Percentiles rank a stretch among this genome's conserved stretches.
Conservation (phyloP, 2,797 vertebrate species). For the Distichodus sexfasciatus region DNA sequence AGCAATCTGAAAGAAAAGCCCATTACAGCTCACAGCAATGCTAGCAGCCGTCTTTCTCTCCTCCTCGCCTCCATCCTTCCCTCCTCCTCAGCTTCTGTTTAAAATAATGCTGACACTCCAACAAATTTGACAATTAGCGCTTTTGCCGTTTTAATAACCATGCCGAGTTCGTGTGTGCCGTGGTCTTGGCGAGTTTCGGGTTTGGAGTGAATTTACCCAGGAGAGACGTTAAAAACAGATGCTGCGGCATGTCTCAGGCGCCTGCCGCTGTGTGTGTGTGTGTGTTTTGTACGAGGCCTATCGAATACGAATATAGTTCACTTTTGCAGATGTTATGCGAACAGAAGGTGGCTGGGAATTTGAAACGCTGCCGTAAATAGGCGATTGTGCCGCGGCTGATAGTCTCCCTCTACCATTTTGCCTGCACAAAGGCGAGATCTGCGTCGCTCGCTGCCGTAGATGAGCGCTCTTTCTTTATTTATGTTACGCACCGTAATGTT, state of each 20-base stretch:
- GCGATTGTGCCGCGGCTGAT: too few species aligned
- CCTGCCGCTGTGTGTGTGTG: too few species aligned
- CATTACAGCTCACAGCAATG: slow-evolving; percentile 52
- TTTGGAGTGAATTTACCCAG: slow-evolving; percentile 24
- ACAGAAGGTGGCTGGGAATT: too few species aligned
- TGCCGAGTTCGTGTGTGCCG: slow-evolving; percentile 54
- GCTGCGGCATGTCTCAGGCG: not conserved
- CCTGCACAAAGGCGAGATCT: too few species aligned
- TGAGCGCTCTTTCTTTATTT: too few species aligned
- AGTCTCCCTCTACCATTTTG: too few species aligned
- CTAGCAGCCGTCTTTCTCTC: slow-evolving; percentile 40
- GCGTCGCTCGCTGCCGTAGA: too few species aligned
- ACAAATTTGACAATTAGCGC: slow-evolving; percentile 68
- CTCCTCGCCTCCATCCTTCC: not conserved
- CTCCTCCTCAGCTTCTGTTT: slow-evolving; percentile 53
- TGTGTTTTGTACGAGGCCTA: too few species aligned
- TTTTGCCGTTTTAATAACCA: slow-evolving; percentile 60
- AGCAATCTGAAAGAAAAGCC: slow-evolving; percentile 39
- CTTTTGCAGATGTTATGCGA: too few species aligned
- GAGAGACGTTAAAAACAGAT: slow-evolving; percentile 31
- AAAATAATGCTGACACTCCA: slow-evolving; percentile 67
- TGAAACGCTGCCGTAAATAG: too few species aligned
- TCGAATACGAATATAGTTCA: too few species aligned
- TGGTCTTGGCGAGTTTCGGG: slow-evolving; percentile 48
- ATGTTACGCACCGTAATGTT: too few species aligned